Evolutionary conservation across 2,797 vertebrate genomes (phyloP).

Genomic region (Gymnodraco acuticeps): DNA sequence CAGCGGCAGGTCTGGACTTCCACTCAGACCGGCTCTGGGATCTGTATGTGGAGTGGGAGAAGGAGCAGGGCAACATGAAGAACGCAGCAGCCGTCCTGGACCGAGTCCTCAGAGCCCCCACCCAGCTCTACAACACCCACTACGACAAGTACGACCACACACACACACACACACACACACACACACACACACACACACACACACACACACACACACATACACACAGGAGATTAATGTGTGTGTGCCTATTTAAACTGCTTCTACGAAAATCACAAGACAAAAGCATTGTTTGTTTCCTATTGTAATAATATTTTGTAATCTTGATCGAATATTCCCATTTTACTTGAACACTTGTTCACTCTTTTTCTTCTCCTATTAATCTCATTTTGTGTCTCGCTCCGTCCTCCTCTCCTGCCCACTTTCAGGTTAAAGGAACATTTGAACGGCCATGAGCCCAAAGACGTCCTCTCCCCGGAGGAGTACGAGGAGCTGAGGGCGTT

Average conservation of each 20-base stretch:
- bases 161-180: not conserved
- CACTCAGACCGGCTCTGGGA: constrained; percentile 92
- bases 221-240: not conserved
- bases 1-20: constrained; percentile 88
- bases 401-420: not conserved
- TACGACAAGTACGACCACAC: constrained; percentile 86
- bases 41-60: constrained; percentile 90
- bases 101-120: constrained; percentile 85
- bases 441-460: constrained; percentile 77
- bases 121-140: constrained; percentile 90
- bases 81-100: constrained; percentile 84
- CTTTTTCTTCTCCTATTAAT: not conserved
- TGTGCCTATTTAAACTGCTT: not conserved
- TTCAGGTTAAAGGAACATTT: constrained; percentile 87
- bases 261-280: not conserved
- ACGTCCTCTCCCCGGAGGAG: constrained; percentile 84
- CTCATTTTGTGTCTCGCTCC: not conserved
- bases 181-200: not conserved
- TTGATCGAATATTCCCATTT: not conserved
- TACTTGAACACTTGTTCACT: not conserved
- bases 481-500: constrained; percentile 82
- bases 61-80: constrained; percentile 84
- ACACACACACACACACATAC: not conserved
- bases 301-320: not conserved
- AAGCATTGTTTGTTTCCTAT: not conserved